Evolutionary conservation across 1,140 invertebrate genomes (phyloP), one percentile per base, ranked within the genome.

Genomic region (Protaetia brevitarsis): DNA sequence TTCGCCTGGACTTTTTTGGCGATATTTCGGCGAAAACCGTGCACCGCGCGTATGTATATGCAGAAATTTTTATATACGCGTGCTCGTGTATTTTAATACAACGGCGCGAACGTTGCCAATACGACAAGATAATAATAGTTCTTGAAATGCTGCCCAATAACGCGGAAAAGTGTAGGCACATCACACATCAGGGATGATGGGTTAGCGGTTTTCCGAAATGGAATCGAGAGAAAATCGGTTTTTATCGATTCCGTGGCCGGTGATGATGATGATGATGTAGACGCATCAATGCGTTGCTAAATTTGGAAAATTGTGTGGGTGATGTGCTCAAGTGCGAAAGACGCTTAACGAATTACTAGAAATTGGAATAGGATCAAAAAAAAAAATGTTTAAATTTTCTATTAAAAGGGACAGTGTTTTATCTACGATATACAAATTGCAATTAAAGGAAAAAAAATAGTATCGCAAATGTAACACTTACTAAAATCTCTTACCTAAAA

Each of bases 111-210:
- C 16, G 41, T 16, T 51, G 41, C 41, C 41, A 51, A 51, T 51
- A 51, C 41, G 41, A 51, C 41, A 51, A 51, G 41, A 51, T 51
- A 51, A 51, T 51, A 51, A 51, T 51, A 51, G 41, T 51, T 51
- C 19, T 51, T 51, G 41, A 51, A 51, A 51, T 2, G 13, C 41
- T 51, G 41, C 41, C 41, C 41, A 51, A 51, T 51, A 51, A 51
- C 41, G 26, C 41, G 41, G 41, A 51, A 51, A 51, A 51, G 41
- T 51, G 41, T 51, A 51, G 41, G 41, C 16, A 19, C 19, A n/a
- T n/a, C n/a, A n/a, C n/a, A n/a, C n/a, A n/a, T n/a, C n/a, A n/a
- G n/a, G n/a, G n/a, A n/a, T n/a, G n/a, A n/a, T 23, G 13, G 41
- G 41, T 23, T 51, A 23, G 11, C 10, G 21, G 41, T 51, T 51